Conservation (phyloP, 2,113 vertebrate genomes). For the Jaculus jaculus region DNA sequence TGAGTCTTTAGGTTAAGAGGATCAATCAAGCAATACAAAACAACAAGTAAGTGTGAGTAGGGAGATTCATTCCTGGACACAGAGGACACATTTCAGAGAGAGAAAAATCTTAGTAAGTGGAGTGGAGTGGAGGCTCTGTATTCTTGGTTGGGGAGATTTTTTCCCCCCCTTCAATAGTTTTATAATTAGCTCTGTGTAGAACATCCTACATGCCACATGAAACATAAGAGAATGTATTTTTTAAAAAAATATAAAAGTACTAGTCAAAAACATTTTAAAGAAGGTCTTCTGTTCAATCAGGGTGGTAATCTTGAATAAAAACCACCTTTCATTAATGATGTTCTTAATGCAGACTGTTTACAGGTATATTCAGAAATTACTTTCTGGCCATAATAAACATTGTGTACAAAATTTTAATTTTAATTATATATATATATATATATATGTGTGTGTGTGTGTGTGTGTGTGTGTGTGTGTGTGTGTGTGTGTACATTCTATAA, state of each 20-base stretch:
- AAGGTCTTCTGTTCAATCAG: slow-evolving; percentile 58
- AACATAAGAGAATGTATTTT: slow-evolving; percentile 73
- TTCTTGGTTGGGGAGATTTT: too few species aligned
- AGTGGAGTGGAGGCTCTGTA: too few species aligned
- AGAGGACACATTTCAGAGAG: background rate
- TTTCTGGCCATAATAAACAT: slow-evolving; percentile 49
- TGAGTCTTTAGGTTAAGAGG: background rate
- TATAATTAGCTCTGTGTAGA: slow-evolving; percentile 63
- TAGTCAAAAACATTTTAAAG: slow-evolving; percentile 68
- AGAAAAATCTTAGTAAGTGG: background rate
- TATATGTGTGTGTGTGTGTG: too few species aligned
- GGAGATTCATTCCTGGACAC: background rate
- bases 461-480: too few species aligned
- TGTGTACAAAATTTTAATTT: too few species aligned
- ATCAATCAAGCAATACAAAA: background rate
- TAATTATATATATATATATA: too few species aligned
- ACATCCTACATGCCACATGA: slow-evolving; percentile 67
- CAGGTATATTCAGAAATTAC: slow-evolving; percentile 54
- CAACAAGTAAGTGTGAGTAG: background rate
- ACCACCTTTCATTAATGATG: slow-evolving; percentile 12
- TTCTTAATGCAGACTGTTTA: slow-evolving; percentile 35
- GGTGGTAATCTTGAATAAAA: slow-evolving; percentile 52
- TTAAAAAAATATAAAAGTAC: too few species aligned
- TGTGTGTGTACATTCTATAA: too few species aligned
- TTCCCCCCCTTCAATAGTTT: slow-evolving; percentile 43